Evolutionary conservation across 1,140 invertebrate species (phyloP).

Genomic region (Liolophura sinensis): DNA sequence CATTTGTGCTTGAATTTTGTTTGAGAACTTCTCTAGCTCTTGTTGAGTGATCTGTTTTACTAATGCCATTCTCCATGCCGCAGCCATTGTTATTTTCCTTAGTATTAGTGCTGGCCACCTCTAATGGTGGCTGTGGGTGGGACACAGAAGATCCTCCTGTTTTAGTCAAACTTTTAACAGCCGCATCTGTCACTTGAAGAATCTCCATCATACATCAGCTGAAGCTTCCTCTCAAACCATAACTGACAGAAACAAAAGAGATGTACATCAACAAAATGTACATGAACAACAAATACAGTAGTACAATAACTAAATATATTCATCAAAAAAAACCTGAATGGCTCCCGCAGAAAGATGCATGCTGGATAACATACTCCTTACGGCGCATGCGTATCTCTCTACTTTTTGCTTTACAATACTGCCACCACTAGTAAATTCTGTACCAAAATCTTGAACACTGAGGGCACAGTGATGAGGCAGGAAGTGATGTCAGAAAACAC

Average conservation of each 20-base stretch:
- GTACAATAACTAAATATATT: not conserved
- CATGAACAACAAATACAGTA: not conserved
- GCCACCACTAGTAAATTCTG: too few relatives aligned
- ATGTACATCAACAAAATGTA: not conserved
- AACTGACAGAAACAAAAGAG: not conserved
- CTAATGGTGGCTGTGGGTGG: conserved; percentile 5
- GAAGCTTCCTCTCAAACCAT: not conserved
- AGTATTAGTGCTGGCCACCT: conserved; percentile 4
- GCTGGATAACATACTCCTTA: too few relatives aligned
- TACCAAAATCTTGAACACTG: too few relatives aligned
- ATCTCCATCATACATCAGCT: conserved; percentile 21
- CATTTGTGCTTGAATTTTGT: not conserved
- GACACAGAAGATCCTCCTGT: conserved; percentile 7
- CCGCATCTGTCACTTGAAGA: conserved; percentile 33
- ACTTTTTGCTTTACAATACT: too few relatives aligned
- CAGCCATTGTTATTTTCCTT: conserved; percentile 4
- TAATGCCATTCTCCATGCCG: conserved; percentile 37
- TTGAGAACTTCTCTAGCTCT: conserved; percentile 9
- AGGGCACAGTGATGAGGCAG: too few relatives aligned
- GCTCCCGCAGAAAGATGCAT: not conserved
- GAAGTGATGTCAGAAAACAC: too few relatives aligned
- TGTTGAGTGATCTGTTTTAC: conserved; percentile 25
- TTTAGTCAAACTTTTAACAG: conserved; percentile 28
- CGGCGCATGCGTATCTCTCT: too few relatives aligned
- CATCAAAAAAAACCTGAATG: not conserved